Base-by-base conservation (phyloP, 30 jellyfish, hydroid and myxozoan genomes). In the Calvadosia cruxmelitensis region DNA sequence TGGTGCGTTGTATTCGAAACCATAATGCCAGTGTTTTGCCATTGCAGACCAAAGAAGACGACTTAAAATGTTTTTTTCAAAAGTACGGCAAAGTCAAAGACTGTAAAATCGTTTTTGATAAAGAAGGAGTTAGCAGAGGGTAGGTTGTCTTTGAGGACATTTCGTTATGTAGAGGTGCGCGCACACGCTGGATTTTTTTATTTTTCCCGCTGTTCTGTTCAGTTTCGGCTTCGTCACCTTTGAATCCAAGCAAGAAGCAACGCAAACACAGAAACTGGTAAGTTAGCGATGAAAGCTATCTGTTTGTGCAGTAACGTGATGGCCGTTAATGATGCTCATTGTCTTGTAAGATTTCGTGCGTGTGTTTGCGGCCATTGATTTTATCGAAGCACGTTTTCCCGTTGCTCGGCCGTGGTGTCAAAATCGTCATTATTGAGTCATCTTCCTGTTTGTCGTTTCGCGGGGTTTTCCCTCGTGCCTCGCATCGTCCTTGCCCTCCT, bases 91-190 rank as follows among this genome's bases (percentile, higher is more conserved):
- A 89, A 72, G 92, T 89, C 26, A 89, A 89, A 66, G 98, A 89
- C 73, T 89, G 98, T 61, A 89, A 89, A 72, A 89, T 89, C 29
- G 93, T 89, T 12, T 69, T 85, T 51, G 98, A 89, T 64, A 89
- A 89, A 49, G 95, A 89, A 69, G 93, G 98, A 31, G 74, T 76
- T 82, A 89, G 98, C 74, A 84, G 98, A 33, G 98, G 98, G 98
- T 81, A 75, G 63, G 93, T 64, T 42, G 10, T 5, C 20, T 5
- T 5, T 20, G 20, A 20, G 20, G 20, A 5, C 20, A 42, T 20
- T 20, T 20, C 20, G 57, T 42, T 10, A 5, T 20, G 20, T 42
- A 5, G 10, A 42, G 57, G 10, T 42, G 57, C 57, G 20, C 20
- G 20, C 10, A 42, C 10, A 42, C 10, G 20, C 10, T 5, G 10